Base-by-base conservation (phyloP, 1,140 invertebrate species). In the Stenopsyche tienmushanensis region DNA sequence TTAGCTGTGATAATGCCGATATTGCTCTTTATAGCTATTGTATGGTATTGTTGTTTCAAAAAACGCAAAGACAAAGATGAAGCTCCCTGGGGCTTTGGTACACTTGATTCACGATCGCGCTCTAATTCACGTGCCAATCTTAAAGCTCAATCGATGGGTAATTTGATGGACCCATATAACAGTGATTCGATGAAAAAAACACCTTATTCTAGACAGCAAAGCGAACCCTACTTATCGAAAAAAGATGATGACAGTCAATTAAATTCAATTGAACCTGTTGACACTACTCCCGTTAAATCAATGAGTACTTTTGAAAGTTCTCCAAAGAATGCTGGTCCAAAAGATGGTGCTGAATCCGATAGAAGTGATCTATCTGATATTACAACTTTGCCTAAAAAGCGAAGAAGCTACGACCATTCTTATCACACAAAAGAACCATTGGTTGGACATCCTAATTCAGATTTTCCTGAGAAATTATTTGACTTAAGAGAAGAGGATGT, bases 401-500 rank as follows among this genome's bases (percentile, higher is more conserved):
- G 83, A 67, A 80, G 85, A 62, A 85, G 78, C 70, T 93, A 92
- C 74, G 90, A 93, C 73, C 87, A 85, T 73, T 86, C 87, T 64
- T 94, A 94, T 78, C 80, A 85, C 67, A 94, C 91, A 9, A 82
- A 92, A 73, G 91, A 94, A 81, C 91, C 91, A 54, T 76, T 93
- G 67, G 84, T 86, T 1, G 86, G 88, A 71, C 85, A 85, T 72
- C 90, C 91, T 18, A 80, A 88, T 65, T 81, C 85, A 67, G 88
- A 91, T 63, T 93, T 93, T 77, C 89, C 90, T 69, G 86, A 89
- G 57, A 91, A 92, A 78, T 83, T 85, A 53, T 90, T 88, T 86
- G 90, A 92, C 76, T 75, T 90, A 50, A 86, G 83, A 57, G 83
- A 87, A 71, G 84, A 86, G 74, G 85, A 87, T 70, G 78, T 83